These are phyloP conservation scores for Cryptus viduatorius DNA, from an alignment of 2,888 invertebrate genomes.

Conservation along the genomic window DNA sequence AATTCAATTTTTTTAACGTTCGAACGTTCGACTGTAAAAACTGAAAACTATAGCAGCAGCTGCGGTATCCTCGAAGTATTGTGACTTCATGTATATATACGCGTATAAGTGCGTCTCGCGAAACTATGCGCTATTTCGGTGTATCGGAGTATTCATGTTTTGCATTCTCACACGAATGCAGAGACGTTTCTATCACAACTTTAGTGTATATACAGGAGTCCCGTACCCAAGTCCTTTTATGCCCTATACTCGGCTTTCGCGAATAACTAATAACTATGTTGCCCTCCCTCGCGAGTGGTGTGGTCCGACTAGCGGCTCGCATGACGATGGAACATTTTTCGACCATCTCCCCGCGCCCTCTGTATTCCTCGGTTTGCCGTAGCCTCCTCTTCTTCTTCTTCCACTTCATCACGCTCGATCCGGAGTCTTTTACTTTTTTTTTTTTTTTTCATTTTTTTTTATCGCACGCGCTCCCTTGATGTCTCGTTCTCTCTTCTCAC, in stretches of 20 bases:
- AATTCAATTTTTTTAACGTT: not conserved
- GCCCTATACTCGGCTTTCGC: conserved; percentile 33
- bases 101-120: not conserved
- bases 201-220: not conserved
- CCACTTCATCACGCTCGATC: conserved; percentile 24
- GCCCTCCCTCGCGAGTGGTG: conserved; percentile 15
- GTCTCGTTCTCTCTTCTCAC: not conserved
- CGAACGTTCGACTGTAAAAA: not conserved
- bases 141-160: not conserved
- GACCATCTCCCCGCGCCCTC: conserved; percentile 16
- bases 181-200: not conserved
- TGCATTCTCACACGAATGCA: conserved; percentile 6
- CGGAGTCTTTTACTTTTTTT: conserved; percentile 30
- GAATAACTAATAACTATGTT: conserved; percentile 57
- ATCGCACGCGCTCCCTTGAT: conserved; percentile 5
- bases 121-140: not conserved
- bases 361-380: conserved; percentile 21
- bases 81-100: conserved; percentile 21
- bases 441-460: not conserved
- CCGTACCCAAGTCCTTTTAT: not conserved
- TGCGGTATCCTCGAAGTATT: not conserved
- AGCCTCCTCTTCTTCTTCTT: conserved; percentile 22
- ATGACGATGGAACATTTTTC: conserved; percentile 62
- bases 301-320: conserved; percentile 35
- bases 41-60: not conserved